Conservation (phyloP, 2,797 vertebrate genomes). For the Orestias chungarensis region DNA sequence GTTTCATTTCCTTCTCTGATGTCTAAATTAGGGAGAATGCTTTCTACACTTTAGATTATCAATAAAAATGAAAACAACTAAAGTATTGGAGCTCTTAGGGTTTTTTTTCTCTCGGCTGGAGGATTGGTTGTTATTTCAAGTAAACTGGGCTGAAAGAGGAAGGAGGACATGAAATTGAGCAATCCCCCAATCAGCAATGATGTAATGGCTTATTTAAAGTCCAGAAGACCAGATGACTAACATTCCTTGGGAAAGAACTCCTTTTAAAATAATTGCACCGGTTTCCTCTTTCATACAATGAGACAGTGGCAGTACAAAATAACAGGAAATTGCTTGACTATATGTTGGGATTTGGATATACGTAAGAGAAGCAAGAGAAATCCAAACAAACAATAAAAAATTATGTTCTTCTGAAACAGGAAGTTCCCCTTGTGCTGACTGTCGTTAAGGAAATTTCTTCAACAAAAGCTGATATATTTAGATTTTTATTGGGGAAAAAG, state of each 20-base stretch:
- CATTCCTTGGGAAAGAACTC: conserved; percentile 64
- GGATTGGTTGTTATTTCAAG: conserved; percentile 40
- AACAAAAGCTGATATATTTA: background rate
- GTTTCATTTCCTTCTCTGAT: conserved; percentile 24
- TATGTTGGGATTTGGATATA: conserved; percentile 38
- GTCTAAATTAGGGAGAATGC: background rate
- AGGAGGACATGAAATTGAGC: conserved; percentile 44
- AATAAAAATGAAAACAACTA: background rate
- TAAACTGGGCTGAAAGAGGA: conserved; percentile 56
- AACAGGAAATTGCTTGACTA: conserved; percentile 64
- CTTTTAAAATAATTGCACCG: conserved; percentile 51
- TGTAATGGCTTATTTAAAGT: conserved; percentile 60
- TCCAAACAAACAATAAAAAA: conserved; percentile 28
- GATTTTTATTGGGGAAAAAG: background rate
- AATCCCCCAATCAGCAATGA: conserved; percentile 62
- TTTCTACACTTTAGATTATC: background rate
- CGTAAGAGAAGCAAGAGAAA: conserved; percentile 21
- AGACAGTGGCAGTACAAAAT: conserved; percentile 36
- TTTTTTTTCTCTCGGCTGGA: conserved; percentile 11
- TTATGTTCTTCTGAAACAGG: conserved; percentile 19
- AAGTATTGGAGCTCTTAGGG: conserved; percentile 3
- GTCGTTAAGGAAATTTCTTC: background rate
- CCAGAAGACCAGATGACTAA: conserved; percentile 43
- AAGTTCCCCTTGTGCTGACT: background rate
- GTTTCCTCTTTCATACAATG: conserved; percentile 67